A percentile compares a stretch with the other conserved stretches of the same genome.
These are phyloP conservation scores for Eristalis pertinax DNA, from an alignment of 2,888 invertebrate species.

Conservation along the genomic window DNA sequence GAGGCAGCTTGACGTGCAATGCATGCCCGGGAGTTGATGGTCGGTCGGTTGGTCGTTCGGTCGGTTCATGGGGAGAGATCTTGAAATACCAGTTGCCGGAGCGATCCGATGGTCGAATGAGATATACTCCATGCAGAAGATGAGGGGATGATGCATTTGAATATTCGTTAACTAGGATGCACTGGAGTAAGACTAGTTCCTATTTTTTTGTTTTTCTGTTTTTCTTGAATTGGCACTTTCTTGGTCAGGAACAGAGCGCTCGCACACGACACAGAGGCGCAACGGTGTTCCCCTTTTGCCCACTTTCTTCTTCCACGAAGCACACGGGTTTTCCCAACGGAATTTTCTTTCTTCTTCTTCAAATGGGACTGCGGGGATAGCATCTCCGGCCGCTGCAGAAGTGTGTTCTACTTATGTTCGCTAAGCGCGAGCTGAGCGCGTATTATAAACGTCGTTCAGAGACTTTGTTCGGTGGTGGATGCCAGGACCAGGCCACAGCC, in stretches of 20 bases:
- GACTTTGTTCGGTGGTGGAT: background rate
- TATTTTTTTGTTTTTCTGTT: slow-evolving; percentile 2
- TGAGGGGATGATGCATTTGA: slow-evolving; percentile 52
- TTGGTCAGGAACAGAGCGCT: background rate
- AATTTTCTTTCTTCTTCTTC: slow-evolving; percentile 55
- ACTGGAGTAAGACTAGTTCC: slow-evolving; percentile 48
- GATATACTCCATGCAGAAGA: slow-evolving; percentile 37
- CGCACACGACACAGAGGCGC: slow-evolving; percentile 21
- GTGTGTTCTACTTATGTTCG: slow-evolving; percentile 67
- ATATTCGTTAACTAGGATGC: slow-evolving; percentile 67
- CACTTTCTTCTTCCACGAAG: slow-evolving; percentile 52
- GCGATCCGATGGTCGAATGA: slow-evolving; percentile 65
- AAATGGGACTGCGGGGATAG: slow-evolving; percentile 20
- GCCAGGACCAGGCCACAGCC: background rate
- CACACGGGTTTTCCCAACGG: slow-evolving; percentile 45
- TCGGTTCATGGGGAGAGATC: slow-evolving; percentile 27
- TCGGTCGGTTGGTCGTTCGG: too few relatives aligned
- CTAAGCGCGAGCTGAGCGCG: slow-evolving; percentile 36
- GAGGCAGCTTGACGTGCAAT: slow-evolving; percentile 38
- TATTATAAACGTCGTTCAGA: slow-evolving; percentile 47
- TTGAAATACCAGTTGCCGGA: slow-evolving; percentile 62
- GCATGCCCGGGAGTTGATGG: background rate
- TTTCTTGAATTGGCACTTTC: slow-evolving; percentile 40
- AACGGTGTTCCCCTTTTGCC: slow-evolving; percentile 62
- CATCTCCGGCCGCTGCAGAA: slow-evolving; percentile 18